phyloP scores from a whole-genome alignment of 1,140 invertebrate genomes.

The Brachionus manjavacas region DNA sequence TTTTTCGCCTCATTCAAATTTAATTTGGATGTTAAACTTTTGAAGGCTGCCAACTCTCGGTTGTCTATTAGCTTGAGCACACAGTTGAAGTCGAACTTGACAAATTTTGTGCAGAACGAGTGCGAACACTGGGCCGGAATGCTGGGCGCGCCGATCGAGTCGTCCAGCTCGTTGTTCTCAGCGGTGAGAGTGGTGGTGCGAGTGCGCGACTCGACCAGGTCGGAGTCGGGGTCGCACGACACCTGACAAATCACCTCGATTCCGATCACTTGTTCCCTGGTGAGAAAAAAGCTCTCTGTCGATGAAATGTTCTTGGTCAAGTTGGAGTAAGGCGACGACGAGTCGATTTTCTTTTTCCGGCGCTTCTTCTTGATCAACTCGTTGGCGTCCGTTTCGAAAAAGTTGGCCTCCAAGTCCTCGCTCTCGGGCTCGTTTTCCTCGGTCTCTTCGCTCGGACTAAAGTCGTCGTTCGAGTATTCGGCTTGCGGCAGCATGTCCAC shows the following conservation, averaged over 20 bases:
- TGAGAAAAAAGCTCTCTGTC: background rate
- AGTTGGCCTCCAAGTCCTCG: background rate
- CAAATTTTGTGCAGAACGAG: background rate
- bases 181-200: background rate
- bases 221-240: background rate
- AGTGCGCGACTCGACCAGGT: background rate
- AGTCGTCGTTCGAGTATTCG: background rate
- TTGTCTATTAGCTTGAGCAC: background rate
- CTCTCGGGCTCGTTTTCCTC: background rate
- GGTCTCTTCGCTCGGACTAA: background rate
- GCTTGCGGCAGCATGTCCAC: background rate
- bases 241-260: background rate
- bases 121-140: background rate
- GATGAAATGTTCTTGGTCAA: background rate
- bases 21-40: background rate
- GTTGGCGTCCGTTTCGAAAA: background rate
- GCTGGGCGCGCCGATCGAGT: background rate
- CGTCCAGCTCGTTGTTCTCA: background rate
- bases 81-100: slow-evolving; percentile 36
- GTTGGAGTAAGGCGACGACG: background rate
- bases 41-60: background rate
- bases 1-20: background rate
- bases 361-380: background rate
- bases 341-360: background rate
- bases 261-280: background rate